Base-by-base conservation (phyloP, 2,888 invertebrate species). In the Amblyjoppa fuscipennis region DNA sequence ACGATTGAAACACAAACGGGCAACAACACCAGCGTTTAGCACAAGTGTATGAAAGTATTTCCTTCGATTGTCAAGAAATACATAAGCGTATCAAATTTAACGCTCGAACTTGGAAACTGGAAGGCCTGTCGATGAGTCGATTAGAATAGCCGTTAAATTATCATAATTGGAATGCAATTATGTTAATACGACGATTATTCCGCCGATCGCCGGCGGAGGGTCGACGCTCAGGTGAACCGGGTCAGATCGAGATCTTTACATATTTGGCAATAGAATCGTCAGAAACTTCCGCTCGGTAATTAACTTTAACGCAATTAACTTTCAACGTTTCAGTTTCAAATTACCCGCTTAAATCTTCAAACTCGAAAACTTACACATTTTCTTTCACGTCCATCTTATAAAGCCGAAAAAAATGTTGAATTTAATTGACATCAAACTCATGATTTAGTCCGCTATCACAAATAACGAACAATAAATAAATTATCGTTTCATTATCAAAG, bases 151-250 rank as follows among this genome's bases (percentile, higher is more conserved):
- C 41, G 25, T 79, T 84, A 89, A 91, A 91, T 91, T 89, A 91
- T 89, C 89, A 91, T 91, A 92, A 93, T 93, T 93, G 90, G 88
- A 93, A 93, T 93, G 91, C 92, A 92, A 93, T 93, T 91, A 91
- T 92, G 90, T 91, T 92, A 92, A 91, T 69, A 41, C 20, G 11
- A 59, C n/a, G 53, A 77, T 66, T 75, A 59, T 74, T 45, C 59
- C n/a, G 34, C 31, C 31, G 25, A n/a, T 45, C 51, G 53, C 25
- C 28, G 31, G 31, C 13, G 49, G 51, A 64, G 77, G 78, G 69
- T 82, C 85, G 79, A 74, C 69, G 77, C 78, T 85, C 79, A 82
- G 79, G 70, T 85, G 75, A 69, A 82, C n/a, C 78, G 64, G 76
- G 45, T 66, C 77, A 41, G 51, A 5, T 7, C 34, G 25, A 25